A percentile compares a stretch with the other conserved stretches of the same genome.
These are phyloP conservation scores for Hypocryptadius cinnamomeus DNA, from an alignment of 2,113 vertebrate species.

Conservation along the genomic window DNA sequence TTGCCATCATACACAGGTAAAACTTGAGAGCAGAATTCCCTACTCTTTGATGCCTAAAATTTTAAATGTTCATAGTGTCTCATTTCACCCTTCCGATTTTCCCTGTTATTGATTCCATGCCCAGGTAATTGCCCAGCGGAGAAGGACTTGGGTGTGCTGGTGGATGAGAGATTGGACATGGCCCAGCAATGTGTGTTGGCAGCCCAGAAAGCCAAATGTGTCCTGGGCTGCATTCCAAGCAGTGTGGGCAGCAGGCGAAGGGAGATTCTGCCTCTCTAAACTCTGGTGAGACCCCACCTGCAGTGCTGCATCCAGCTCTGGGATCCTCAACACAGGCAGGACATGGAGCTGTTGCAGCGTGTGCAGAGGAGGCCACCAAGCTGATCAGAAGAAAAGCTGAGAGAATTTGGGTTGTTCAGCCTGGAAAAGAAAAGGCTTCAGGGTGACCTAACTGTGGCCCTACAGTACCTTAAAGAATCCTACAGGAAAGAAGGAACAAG, in stretches of 20 bases:
- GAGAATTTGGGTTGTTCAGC: not conserved
- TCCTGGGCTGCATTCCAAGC: not conserved
- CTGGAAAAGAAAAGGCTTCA: not conserved
- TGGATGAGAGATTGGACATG: not conserved
- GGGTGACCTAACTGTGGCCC: not conserved
- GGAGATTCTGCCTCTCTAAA: not conserved
- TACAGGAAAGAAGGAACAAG: not conserved
- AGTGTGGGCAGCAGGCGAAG: not conserved
- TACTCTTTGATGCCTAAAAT: not conserved
- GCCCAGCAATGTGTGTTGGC: not conserved
- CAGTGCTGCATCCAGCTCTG: not conserved
- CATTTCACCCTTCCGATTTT: not conserved
- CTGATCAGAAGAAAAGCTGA: not conserved
- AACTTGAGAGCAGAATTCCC: not conserved
- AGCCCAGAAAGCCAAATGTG: not conserved
- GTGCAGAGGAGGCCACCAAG: not conserved
- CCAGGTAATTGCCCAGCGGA: not conserved
- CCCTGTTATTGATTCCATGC: not conserved
- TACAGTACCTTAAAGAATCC: too few species aligned
- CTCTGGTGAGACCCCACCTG: not conserved
- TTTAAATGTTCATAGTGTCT: not conserved
- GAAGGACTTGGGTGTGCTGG: not conserved
- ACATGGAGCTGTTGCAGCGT: not conserved
- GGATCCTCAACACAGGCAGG: not conserved
- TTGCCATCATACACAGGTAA: not conserved